Percentiles rank a stretch among this genome's conserved stretches.
Conservation (phyloP, 2,888 invertebrate species). For the Omphaloscelis lunosa region DNA sequence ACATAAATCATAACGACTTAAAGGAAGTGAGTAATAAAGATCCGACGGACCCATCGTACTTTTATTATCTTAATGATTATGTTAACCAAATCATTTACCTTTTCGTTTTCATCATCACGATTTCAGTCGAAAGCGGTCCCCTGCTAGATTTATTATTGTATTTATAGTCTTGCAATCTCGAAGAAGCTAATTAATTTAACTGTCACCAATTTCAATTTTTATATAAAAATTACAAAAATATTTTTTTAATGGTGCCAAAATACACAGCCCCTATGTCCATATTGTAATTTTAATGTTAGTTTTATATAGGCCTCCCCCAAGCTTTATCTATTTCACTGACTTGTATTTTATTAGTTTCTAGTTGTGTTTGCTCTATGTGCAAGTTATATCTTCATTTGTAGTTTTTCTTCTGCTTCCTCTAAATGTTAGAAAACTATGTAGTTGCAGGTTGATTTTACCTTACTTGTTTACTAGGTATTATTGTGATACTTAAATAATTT, state of each 20-base stretch:
- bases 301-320: neutral
- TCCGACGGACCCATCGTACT: conserved; percentile 31
- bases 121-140: neutral
- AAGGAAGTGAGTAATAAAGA: conserved; percentile 62
- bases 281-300: neutral
- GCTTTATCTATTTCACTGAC: too few species aligned
- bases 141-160: neutral
- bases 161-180: neutral
- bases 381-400: neutral
- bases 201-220: neutral
- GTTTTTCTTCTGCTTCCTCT: neutral
- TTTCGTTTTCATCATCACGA: conserved; percentile 11
- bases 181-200: neutral
- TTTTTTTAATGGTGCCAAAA: neutral
- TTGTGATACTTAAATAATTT: neutral
- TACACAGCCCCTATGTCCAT: too few species aligned
- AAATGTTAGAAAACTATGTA: neutral
- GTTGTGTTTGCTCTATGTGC: neutral
- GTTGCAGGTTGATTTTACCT: neutral
- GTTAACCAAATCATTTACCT: conserved; percentile 44
- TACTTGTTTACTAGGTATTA: neutral
- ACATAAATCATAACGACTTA: conserved; percentile 54
- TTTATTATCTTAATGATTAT: conserved; percentile 43
- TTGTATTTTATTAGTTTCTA: neutral
- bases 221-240: neutral